These are phyloP conservation scores for Goniozus legneri DNA, from an alignment of 1,140 invertebrate species.

Conservation along the genomic window DNA sequence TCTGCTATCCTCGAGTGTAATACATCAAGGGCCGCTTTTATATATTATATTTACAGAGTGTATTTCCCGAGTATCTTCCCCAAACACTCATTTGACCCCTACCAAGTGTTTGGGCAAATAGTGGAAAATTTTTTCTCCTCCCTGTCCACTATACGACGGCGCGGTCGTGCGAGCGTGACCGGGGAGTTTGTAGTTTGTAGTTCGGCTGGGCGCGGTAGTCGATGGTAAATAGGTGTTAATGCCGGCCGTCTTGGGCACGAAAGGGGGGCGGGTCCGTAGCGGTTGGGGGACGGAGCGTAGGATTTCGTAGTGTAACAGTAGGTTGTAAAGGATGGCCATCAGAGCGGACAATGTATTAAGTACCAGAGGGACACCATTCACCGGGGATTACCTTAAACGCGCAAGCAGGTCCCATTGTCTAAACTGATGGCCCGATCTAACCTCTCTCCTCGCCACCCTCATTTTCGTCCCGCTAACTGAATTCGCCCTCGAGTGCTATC, in stretches of 20 bases:
- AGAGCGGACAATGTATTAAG: slow-evolving; percentile 48
- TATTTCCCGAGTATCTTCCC: too few relatives aligned
- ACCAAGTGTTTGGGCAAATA: too few relatives aligned
- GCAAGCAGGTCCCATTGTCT: slow-evolving; percentile 42
- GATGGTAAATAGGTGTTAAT: slow-evolving; percentile 47
- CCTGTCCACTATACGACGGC: too few relatives aligned
- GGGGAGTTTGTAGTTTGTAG: too few relatives aligned
- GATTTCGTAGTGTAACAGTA: slow-evolving; percentile 29
- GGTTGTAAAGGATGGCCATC: slow-evolving; percentile 46
- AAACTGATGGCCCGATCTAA: slow-evolving; percentile 37
- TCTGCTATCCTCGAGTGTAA: too few relatives aligned
- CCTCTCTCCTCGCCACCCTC: slow-evolving; percentile 7
- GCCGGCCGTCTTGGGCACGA: slow-evolving; percentile 28
- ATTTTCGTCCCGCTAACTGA: slow-evolving; percentile 31
- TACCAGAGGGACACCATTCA: slow-evolving; percentile 47
- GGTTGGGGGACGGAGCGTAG: slow-evolving; percentile 4
- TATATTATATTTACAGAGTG: too few relatives aligned
- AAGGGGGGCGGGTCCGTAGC: background rate
- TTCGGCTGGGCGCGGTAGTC: too few relatives aligned
- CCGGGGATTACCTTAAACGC: slow-evolving; percentile 46
- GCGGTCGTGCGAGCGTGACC: too few relatives aligned
- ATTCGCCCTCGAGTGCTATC: slow-evolving; percentile 27
- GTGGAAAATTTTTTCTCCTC: too few relatives aligned
- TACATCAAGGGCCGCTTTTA: too few relatives aligned
- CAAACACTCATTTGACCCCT: too few relatives aligned